Base-by-base conservation (phyloP, 2,113 vertebrate species). In the Apodemus speciosus region DNA sequence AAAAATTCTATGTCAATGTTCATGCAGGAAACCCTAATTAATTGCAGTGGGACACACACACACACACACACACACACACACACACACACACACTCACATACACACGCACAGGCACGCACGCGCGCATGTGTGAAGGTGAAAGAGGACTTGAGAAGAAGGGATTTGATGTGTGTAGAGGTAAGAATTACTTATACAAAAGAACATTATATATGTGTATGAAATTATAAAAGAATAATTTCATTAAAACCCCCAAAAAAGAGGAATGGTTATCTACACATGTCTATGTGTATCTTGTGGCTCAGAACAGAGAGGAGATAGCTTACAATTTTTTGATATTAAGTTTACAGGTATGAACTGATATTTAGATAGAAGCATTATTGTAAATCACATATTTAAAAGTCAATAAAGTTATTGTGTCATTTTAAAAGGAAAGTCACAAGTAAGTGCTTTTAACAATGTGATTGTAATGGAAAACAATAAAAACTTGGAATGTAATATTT, bases 401-500 rank as follows among this genome's bases (percentile, higher is more conserved):
- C 21, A 81, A 23, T 58, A 38, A 81, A 81, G 21, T 27, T 58
- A 38, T 20, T 38, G 21, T 15, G 35, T n/a, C 49, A 79, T 23
- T n/a, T 81, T 2, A 1, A 60, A 40, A 88, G 53, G 2, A 15
- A 84, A 68, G 90, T 16, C 62, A 38, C 35, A 11, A 27, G 40
- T 16, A 27, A 88, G 18, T 68, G 40, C 18, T 93, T 90, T 92
- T 46, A 68, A 6, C 20, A 88, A 58, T 76, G 21, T 10, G 15
- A 5, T 81, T 62, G 4, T 25, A 92, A 84, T 75, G 21, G 25
- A 87, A 89, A 85, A 75, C 84, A 85, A 46, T 43, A 56, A 8
- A 60, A 49, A 56, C 83, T 85, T 79, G 30, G 23, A 77, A 89
- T 84, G 76, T 16, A 73, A 43, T 94, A 32, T 53, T 93, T 96